These are phyloP conservation scores for Sciurus vulgaris DNA, from an alignment of 2,797 vertebrate species.

Conservation along the genomic window DNA sequence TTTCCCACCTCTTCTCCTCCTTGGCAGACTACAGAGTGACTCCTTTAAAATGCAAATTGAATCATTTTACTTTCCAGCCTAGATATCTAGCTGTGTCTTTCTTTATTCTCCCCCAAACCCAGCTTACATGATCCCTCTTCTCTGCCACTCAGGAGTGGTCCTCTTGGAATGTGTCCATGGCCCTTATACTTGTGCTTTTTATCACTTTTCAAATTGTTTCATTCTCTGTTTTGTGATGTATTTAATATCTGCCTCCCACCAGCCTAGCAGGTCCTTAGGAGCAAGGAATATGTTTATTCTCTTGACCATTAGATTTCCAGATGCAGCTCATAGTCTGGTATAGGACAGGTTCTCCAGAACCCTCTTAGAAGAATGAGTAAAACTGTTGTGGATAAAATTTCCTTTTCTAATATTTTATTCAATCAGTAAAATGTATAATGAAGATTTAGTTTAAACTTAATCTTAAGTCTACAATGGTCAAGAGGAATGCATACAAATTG, in stretches of 20 bases:
- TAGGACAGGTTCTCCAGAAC: neutral
- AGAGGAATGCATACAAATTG: neutral
- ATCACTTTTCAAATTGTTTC: neutral
- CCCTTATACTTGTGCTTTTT: neutral
- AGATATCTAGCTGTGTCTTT: too few species aligned
- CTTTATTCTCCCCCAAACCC: neutral
- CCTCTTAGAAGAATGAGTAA: neutral
- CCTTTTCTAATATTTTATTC: neutral
- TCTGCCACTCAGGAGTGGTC: neutral
- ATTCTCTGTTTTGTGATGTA: neutral
- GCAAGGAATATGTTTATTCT: neutral
- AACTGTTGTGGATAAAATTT: neutral
- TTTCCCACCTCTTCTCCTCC: neutral
- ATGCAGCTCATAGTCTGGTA: neutral
- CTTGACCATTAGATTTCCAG: neutral
- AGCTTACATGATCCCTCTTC: neutral
- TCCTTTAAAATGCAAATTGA: neutral
- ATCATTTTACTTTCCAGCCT: neutral
- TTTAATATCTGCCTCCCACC: neutral
- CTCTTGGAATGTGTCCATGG: neutral
- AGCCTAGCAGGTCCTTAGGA: neutral
- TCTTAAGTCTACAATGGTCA: neutral
- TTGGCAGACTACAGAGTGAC: neutral
- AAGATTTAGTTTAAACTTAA: neutral
- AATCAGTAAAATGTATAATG: neutral